phyloP scores from a whole-genome alignment of 2,888 invertebrate genomes.

The Hydraecia micacea region DNA sequence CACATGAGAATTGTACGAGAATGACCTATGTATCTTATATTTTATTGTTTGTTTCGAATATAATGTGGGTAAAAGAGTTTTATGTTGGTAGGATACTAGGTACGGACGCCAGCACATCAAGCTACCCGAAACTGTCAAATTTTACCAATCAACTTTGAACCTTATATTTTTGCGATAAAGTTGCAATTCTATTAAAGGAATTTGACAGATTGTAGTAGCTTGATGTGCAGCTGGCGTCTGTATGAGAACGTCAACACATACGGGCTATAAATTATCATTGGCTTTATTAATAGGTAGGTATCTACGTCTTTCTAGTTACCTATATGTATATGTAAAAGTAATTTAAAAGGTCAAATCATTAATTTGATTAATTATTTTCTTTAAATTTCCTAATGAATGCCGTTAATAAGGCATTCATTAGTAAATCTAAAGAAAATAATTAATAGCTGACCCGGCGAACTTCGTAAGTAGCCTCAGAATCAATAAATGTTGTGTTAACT shows the following conservation, averaged over 20 bases:
- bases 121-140: too few relatives aligned
- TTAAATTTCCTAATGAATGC: background rate
- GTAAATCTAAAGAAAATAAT: background rate
- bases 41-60: conserved; percentile 30
- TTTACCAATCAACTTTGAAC: too few relatives aligned
- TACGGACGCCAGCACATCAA: too few relatives aligned
- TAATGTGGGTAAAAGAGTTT: conserved; percentile 8
- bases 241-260: background rate
- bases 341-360: background rate
- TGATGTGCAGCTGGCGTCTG: too few relatives aligned
- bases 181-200: too few relatives aligned
- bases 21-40: conserved; percentile 35
- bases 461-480: background rate
- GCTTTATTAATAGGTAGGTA: background rate
- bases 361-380: background rate
- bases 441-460: background rate
- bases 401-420: background rate
- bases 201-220: too few relatives aligned
- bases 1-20: conserved; percentile 35
- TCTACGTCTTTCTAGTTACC: background rate
- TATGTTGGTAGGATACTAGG: too few relatives aligned
- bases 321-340: background rate
- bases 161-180: too few relatives aligned
- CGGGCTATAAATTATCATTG: background rate
- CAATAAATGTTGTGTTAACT: background rate